Evolutionary conservation across 2,888 invertebrate genomes (phyloP).

Genomic region (Andrena bucephala): DNA sequence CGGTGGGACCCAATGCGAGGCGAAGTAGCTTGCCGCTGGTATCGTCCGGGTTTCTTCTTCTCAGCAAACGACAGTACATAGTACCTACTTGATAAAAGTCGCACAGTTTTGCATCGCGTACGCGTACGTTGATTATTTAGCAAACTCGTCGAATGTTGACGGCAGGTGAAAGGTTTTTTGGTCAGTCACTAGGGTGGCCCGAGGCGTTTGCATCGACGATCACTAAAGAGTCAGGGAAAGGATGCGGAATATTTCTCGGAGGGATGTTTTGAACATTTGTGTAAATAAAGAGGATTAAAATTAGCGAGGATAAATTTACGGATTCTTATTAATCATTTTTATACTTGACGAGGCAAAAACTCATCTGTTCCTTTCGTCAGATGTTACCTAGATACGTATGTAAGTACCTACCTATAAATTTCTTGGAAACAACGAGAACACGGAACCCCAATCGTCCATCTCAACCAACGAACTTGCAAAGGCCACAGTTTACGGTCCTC

Average conservation of each 20-base stretch:
- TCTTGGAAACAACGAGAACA: not conserved
- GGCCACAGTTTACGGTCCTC: constrained; percentile 47
- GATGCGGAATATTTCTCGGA: not conserved
- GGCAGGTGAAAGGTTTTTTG: not conserved
- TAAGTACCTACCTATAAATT: no score
- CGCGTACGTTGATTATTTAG: not conserved
- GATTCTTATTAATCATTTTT: not conserved
- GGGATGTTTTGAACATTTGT: not conserved
- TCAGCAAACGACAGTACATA: no score
- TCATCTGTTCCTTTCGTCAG: not conserved
- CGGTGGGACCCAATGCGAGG: no score
- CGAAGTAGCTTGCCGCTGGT: no score
- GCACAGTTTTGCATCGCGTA: not conserved
- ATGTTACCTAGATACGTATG: no score
- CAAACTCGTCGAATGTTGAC: not conserved
- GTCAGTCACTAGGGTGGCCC: not conserved
- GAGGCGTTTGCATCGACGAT: not conserved
- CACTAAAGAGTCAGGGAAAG: not conserved
- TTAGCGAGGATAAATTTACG: not conserved
- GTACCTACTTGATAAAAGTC: no score
- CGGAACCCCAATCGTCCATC: constrained; percentile 24
- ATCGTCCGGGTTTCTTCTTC: no score
- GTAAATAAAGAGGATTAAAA: constrained; percentile 22
- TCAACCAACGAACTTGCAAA: constrained; percentile 35
- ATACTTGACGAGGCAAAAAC: not conserved